Base-by-base conservation (phyloP, 1,140 invertebrate species). In the Varroa destructor region DNA sequence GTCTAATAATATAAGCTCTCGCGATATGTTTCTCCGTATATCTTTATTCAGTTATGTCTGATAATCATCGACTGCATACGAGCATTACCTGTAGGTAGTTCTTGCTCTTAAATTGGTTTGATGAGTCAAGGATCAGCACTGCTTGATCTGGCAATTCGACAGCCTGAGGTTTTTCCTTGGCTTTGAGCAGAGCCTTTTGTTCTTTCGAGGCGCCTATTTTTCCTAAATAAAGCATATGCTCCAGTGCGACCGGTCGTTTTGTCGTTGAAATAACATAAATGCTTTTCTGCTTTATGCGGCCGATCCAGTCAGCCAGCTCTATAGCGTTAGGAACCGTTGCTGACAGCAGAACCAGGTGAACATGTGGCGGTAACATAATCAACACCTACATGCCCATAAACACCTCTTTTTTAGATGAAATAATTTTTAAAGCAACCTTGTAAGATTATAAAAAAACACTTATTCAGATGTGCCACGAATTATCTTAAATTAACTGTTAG, bases 241-340 rank as follows among this genome's bases (percentile, higher is more conserved):
- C 88, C 42, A 99, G 81, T 0, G 96, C 96, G 1, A 99, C 92
- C 0, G 96, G 96, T 75, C 97, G 82, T 77, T 97, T 93, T 0
- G 85, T 79, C 0, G 96, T 99, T 73, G 87, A 93, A 51, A 99
- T 93, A 0, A 99, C 94, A 78, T 89, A 94, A 72, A 97, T 93
- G 78, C 92, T 94, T 73, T 89, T 85, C 77, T 89, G 86, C 79
- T 97, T 94, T 0, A 89, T 96, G 72, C 86, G 84, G 79, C 96
- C 96, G 57, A 99, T 88, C 96, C 96, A 99, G 77, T 95, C 88
- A 1, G 95, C 95, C 82, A 99, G 94, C 79, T 97, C 88, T 73
- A 94, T 80, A 1, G 92, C 90, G 81, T 99, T 99, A 0, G 96
- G 94, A 43, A 99, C 95, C 1, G 97, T 99, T 0, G 97, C 97